Evolutionary conservation across 2,113 vertebrate genomes (phyloP), one percentile per base, ranked within the genome.

Genomic region (Tinamus guttatus): DNA sequence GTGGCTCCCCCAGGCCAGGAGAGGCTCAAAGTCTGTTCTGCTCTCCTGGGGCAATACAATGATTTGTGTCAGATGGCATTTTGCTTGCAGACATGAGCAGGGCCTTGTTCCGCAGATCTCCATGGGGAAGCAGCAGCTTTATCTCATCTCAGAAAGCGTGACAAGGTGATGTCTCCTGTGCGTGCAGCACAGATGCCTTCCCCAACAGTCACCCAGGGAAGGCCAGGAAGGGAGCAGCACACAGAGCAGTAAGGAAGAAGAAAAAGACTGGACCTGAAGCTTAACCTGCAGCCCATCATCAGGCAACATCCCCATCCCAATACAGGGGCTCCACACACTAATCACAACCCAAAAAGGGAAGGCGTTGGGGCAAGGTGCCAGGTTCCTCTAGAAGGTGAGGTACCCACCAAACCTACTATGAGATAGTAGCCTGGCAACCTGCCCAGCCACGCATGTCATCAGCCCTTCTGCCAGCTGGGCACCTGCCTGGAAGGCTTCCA

Each of bases 341-440:
- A 36, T n/a, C 1, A 0, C 78, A 54, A 43, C 27, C 16, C 6
- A 2, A 28, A 24, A 56, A 22, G 21, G 0, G 2, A 78, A 69
- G 14, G 51, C 19, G 17, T 45, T 77, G 59, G n/a, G 59, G 36
- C 12, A 40, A 25, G 13, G 36, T 36, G 24, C 15, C 24, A 25
- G 24, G 60, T 38, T 63, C 7, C 8, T 15, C 24, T 38, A 24
- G 13, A 7, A 7, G 22, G 30, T 5, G 6, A 56, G 13, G 6
- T 13, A 90, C 38, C 51, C 36, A 78, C 41, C 76, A 80, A 34
- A 20, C 34, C 28, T 45, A 54, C 2, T 4, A 3, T 1, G 30
- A 24, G 13, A 84, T 1, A 13, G 56, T 0, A 0, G 43, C 0
- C 1, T 6, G 81, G 36, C 0, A 2, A 70, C 22, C 15, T 16